Base-by-base conservation (phyloP, 2,797 vertebrate species). In the Enteromius paludinosus region DNA sequence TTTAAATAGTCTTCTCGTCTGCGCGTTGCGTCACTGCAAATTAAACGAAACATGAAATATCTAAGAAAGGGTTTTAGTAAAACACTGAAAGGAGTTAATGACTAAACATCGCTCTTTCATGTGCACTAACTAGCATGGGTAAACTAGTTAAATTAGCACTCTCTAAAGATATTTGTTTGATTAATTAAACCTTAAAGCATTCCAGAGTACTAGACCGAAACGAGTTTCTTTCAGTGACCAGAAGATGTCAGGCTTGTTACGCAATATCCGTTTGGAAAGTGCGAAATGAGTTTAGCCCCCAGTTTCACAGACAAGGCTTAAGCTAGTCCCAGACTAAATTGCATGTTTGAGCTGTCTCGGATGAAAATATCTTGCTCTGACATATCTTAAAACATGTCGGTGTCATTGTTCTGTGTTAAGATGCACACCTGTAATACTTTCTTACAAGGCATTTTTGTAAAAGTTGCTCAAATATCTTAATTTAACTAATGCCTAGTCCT, bases 221-320 rank as follows among this genome's bases (percentile, higher is more conserved):
- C 1, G 14, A 11, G 14, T 81, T 72, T 65, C 59, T 15, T 78
- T 62, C 10, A 54, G n/a, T 66, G 84, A 35, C 79, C 84, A 85
- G 66, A 59, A 82, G 84, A 82, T 77, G 84, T 66, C 79, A 85
- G 84, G 8, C 79, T 78, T 82, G 73, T 59, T 33, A 10, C 59
- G 66, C 14, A 66, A 35, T 23, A 18, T 49, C 4, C 0, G 6
- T 69, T 76, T 62, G 17, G 12, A n/a, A 66, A 78, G n/a, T 49
- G 25, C 28, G 10, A 23, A 9, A 47, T 7, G 5, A 14, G 6
- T 23, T 41, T 23, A 54, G n/a, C n/a, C n/a, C n/a, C n/a, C 30
- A 30, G 30, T 30, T 30, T 30, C 30, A 30, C 30, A 30, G 30
- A 30, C 30, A 30, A 2, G 30, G 30, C 30, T 30, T 30, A 30